These are phyloP conservation scores for Notocelia uddmanniana DNA, from an alignment of 2,888 invertebrate genomes.

Conservation along the genomic window DNA sequence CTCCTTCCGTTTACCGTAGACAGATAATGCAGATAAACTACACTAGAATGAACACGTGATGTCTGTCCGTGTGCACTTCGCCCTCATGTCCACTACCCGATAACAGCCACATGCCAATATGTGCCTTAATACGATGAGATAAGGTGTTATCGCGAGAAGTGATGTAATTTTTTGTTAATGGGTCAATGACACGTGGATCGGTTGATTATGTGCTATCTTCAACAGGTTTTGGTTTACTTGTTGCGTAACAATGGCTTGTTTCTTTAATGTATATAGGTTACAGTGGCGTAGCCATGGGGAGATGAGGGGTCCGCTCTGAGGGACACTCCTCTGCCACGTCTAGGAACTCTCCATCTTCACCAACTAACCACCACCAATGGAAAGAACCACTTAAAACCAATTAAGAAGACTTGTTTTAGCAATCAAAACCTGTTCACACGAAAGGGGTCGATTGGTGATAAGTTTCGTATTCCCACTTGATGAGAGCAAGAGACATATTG, in stretches of 20 bases:
- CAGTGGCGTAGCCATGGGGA: too few species aligned
- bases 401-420: too few species aligned
- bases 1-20: slow-evolving; percentile 2
- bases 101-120: slow-evolving; percentile 8
- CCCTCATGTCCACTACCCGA: slow-evolving; percentile 10
- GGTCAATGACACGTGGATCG: slow-evolving; percentile 20
- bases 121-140: not conserved
- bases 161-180: not conserved
- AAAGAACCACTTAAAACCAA: too few species aligned
- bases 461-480: too few species aligned
- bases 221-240: not conserved
- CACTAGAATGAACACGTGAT: slow-evolving; percentile 4
- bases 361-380: too few species aligned
- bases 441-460: too few species aligned
- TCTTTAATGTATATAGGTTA: not conserved
- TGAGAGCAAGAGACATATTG: too few species aligned
- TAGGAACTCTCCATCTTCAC: too few species aligned
- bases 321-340: too few species aligned
- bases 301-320: too few species aligned
- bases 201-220: not conserved
- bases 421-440: too few species aligned
- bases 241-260: not conserved
- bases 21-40: slow-evolving; percentile 4
- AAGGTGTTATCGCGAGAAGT: not conserved
- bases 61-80: slow-evolving; percentile 14